Base-by-base conservation (phyloP, 1,140 invertebrate genomes). In the Atta texana region DNA sequence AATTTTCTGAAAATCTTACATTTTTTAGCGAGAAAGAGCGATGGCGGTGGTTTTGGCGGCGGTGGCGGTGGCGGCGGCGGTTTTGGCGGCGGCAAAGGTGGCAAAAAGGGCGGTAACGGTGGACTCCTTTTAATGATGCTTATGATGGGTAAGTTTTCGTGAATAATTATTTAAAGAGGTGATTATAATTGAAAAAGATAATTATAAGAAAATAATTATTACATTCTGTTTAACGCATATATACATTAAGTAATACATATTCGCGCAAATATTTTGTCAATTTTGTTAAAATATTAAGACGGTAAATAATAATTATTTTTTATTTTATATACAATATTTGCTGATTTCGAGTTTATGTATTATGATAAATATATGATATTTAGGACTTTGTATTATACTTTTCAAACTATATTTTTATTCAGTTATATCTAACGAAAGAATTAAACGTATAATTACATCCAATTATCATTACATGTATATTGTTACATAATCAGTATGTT, bases 141-240 rank as follows among this genome's bases (percentile, higher is more conserved):
- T 49, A 97, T 97, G 97, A 97, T 97, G 95, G 97, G 97, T 87
- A 96, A 96, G 92, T 92, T 3, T 6, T 51, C 24, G 18, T 49
- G 7, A 34, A 31, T 61, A n/a, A 74, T 59, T 49, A 59, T 28
- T 39, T 49, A 57, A 72, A 72, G 3, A n/a, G 16, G 7, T 57
- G 21, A 31, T 64, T 78, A 44, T 3, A 64, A 31, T 76, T 75
- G 18, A 34, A 21, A 21, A n/a, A 21, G 7, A 21, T 18, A 12
- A 49, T 80, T 59, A 28, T 44, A 39, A 31, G 24, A 72, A 74
- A 44, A 16, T 72, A 8, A 72, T 59, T 2, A 28, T 69, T 69
- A 80, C 49, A 16, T 21, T 6, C 7, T 31, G n/a, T n/a, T 8
- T 34, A 34, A 7, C 6, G 31, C 31, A 3, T 34, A 34, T 34